Base-by-base conservation (phyloP, 2,113 vertebrate genomes). In the Mobula hypostoma region DNA sequence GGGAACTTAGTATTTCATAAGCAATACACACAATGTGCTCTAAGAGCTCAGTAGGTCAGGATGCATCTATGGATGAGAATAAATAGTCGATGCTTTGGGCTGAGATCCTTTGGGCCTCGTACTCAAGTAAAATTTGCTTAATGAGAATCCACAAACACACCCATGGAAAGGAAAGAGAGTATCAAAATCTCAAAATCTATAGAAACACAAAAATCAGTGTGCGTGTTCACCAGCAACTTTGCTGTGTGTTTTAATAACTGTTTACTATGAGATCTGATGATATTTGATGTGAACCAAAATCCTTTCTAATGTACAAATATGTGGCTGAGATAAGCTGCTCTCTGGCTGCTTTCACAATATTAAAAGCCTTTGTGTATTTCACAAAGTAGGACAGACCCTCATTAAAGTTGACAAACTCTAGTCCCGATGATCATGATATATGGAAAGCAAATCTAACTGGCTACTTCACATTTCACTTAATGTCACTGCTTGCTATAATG, bases 391-490 rank as follows among this genome's bases (percentile, higher is more conserved):
- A 93, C 17, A 92, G n/a, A 61, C 83, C 9, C 27, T 87, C 27
- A 87, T 91, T 68, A 72, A 70, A 92, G 32, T 8, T 24, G 63
- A 70, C 70, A 72, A 74, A 29, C 68, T 74, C 91, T 40, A 12
- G 40, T 48, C 19, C 36, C 14, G 66, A 5, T 93, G 91, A 48
- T 40, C 2, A 14, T 93, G 68, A 76, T 93, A 17, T 56, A 72
- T 93, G 21, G 36, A 36, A 74, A 76, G 32, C 40, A 36, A 74
- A 93, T n/a, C 19, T 56, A 56, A 56, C 68, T 93, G 91, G 91
- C 66, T 56, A 48, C 70, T 93, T 93, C 91, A 48, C 91, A 12
- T 93, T 93, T 93, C n/a, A 93, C 70, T 48, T 74, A 24, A 74
- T 74, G 40, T 74, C 36, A 56, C 91, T 93, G 63, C 48, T 36